These are phyloP conservation scores for Oxyruncus cristatus DNA, from an alignment of 2,113 vertebrate species.

Conservation along the genomic window DNA sequence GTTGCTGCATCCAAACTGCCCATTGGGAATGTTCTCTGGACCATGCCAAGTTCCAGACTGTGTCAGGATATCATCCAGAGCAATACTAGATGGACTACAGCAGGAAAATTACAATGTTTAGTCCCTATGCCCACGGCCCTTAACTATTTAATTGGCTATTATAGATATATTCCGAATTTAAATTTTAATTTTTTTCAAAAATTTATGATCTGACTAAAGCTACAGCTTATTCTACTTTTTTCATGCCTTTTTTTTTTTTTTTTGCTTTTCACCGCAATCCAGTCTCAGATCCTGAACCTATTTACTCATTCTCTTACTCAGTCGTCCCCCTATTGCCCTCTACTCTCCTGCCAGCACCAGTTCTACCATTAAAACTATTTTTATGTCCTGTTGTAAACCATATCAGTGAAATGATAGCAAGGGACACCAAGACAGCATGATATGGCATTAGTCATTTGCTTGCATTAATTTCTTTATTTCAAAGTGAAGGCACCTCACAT, in stretches of 20 bases:
- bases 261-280: neutral
- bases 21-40: neutral
- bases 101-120: neutral
- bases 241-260: neutral
- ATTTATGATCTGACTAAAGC: neutral
- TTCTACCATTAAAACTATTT: neutral
- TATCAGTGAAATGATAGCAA: neutral
- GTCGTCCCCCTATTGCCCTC: neutral
- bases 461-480: neutral
- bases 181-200: neutral
- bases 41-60: rapidly evolving
- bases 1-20: neutral
- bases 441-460: neutral
- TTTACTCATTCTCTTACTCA: neutral
- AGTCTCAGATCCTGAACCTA: neutral
- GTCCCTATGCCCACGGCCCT: no score
- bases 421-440: neutral
- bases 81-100: neutral
- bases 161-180: neutral
- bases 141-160: neutral
- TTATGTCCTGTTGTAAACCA: neutral
- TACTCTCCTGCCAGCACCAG: neutral
- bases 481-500: neutral
- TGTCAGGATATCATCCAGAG: neutral
- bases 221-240: neutral